Evolutionary conservation across 2,888 invertebrate species (phyloP).

Genomic region (Ophion obscuratus): DNA sequence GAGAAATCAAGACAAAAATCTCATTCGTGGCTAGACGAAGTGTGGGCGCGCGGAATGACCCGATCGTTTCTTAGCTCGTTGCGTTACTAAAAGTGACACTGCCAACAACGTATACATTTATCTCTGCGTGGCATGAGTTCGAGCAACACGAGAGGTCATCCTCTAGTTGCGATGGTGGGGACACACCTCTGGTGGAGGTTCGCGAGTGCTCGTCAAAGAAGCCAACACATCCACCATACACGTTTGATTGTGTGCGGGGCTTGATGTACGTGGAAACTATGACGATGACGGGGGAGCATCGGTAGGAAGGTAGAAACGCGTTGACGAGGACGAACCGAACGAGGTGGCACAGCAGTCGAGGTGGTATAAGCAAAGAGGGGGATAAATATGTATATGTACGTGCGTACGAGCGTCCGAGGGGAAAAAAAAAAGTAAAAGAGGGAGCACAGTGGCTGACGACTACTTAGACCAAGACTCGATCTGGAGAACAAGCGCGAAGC

Average conservation of each 20-base stretch:
- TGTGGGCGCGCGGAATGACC: conserved; percentile 54
- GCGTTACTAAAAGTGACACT: conserved; percentile 80
- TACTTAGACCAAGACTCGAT: conserved; percentile 27
- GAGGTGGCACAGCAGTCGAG: conserved; percentile 41
- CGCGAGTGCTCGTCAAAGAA: conserved; percentile 55
- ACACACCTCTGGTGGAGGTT: conserved; percentile 73
- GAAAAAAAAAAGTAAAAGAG: conserved; percentile 32
- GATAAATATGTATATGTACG: conserved; percentile 22
- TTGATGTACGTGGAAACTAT: conserved; percentile 8
- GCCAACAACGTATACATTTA: conserved; percentile 82
- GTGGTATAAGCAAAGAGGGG: conserved; percentile 30
- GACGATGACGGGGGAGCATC: conserved; percentile 53
- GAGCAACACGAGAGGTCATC: conserved; percentile 83
- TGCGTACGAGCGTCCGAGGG: background rate
- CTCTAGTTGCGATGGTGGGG: conserved; percentile 75
- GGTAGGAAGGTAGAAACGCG: conserved; percentile 47
- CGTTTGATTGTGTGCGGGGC: background rate
- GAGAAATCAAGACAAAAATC: background rate
- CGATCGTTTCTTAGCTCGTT: conserved; percentile 67
- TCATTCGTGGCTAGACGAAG: conserved; percentile 1
- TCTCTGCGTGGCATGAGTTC: conserved; percentile 80
- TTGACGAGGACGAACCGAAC: conserved; percentile 53
- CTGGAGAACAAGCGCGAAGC: conserved; percentile 33
- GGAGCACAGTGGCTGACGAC: conserved; percentile 24
- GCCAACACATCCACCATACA: background rate